Evolutionary conservation across 2,797 vertebrate species (phyloP).

Genomic region (Aplochiton taeniatus): DNA sequence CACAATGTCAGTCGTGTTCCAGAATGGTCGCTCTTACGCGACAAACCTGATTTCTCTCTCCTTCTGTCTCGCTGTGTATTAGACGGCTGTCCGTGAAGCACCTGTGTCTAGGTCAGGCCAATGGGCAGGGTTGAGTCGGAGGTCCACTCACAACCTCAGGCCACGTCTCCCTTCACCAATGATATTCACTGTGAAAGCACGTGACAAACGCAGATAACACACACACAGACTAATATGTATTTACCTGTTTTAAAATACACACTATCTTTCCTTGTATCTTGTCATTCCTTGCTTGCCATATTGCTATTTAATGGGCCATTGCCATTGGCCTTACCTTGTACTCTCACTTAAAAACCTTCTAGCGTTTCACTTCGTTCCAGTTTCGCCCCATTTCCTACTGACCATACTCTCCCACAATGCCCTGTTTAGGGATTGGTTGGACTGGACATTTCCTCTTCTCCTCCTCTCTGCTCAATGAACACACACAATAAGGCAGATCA

Average conservation of each 20-base stretch:
- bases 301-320: no score
- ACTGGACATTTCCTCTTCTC: neutral
- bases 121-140: slow-evolving; percentile 54
- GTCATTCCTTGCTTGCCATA: no score
- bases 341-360: neutral
- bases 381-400: neutral
- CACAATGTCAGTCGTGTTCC: neutral
- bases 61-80: slow-evolving; percentile 45
- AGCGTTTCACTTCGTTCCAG: neutral
- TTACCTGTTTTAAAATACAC: neutral
- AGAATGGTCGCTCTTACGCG: no score
- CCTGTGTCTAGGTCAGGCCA: slow-evolving; percentile 76
- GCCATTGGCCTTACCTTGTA: no score
- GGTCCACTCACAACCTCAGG: slow-evolving; percentile 47
- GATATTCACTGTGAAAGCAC: slow-evolving; percentile 77
- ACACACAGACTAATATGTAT: neutral
- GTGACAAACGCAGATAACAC: slow-evolving; percentile 53
- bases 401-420: neutral
- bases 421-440: neutral
- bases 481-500: neutral
- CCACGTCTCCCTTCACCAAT: slow-evolving; percentile 34
- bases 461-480: neutral
- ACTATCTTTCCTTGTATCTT: neutral
- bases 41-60: neutral
- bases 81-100: slow-evolving; percentile 82